These are phyloP conservation scores for Notechis scutatus DNA, from an alignment of 2,113 vertebrate species.

Conservation along the genomic window DNA sequence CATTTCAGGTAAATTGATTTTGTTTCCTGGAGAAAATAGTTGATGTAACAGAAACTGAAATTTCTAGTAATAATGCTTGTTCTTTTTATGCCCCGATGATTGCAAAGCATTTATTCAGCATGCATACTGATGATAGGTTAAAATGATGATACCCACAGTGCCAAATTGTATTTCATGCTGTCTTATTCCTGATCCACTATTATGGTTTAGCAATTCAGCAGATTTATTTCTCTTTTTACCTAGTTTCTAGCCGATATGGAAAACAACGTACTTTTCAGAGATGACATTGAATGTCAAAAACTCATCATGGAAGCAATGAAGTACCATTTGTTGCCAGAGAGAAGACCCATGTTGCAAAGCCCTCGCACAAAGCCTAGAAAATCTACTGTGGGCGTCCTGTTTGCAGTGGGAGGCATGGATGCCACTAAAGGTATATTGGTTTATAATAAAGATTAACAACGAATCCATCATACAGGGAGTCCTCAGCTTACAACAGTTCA, in stretches of 20 bases:
- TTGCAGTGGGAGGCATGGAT: conserved; percentile 96
- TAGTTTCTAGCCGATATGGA: conserved; percentile 97
- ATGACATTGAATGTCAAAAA: conserved; percentile 95
- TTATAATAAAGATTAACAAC: background rate
- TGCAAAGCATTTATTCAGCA: background rate
- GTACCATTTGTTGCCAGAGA: conserved; percentile 94
- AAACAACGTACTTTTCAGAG: conserved; percentile 85
- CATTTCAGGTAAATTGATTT: too few relatives aligned
- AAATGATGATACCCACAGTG: background rate
- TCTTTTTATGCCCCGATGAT: background rate
- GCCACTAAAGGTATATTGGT: conserved; percentile 86
- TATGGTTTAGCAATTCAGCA: conserved; percentile 26
- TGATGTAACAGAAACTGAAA: background rate
- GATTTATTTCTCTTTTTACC: conserved; percentile 30
- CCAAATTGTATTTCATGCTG: background rate
- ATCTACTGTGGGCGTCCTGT: conserved; percentile 92
- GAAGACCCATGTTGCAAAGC: conserved; percentile 90
- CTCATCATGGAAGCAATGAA: conserved; percentile 99
- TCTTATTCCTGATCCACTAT: background rate
- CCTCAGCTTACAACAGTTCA: too few relatives aligned
- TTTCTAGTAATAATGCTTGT: background rate
- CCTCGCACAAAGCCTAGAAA: conserved; percentile 94
- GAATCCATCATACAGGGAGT: background rate
- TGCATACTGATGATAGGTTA: background rate
- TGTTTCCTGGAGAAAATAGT: too few relatives aligned